These are phyloP conservation scores for Stenodema calcarata DNA, from an alignment of 2,888 invertebrate species.

Conservation along the genomic window DNA sequence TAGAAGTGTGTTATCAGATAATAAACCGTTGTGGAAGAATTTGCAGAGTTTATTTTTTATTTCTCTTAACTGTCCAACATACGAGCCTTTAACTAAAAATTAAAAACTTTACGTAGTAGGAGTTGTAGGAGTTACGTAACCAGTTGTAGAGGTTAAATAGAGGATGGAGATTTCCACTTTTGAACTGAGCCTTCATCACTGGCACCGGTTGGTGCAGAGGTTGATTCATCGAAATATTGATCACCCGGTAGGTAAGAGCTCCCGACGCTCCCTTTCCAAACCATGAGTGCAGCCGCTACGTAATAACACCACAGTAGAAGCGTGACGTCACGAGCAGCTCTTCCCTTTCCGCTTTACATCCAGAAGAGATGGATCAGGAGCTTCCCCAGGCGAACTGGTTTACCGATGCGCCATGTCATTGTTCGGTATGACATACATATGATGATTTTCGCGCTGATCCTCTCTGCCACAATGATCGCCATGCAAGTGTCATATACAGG, in stretches of 20 bases:
- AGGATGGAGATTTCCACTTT: background rate
- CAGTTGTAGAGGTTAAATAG: background rate
- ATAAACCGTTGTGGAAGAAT: too few relatives aligned
- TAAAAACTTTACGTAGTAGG: too few relatives aligned
- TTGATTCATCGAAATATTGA: conserved; percentile 8
- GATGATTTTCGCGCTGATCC: background rate
- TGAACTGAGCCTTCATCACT: background rate
- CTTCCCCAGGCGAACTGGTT: background rate
- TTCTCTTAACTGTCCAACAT: too few relatives aligned
- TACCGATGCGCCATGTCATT: background rate
- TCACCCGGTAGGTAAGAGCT: background rate
- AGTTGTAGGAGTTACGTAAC: background rate
- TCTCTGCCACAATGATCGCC: background rate
- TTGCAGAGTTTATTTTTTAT: too few relatives aligned
- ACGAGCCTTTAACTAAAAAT: too few relatives aligned
- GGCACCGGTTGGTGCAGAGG: conserved; percentile 3
- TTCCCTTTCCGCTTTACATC: background rate
- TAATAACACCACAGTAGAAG: background rate
- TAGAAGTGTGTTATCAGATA: too few relatives aligned
- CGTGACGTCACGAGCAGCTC: background rate
- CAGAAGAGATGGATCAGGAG: background rate
- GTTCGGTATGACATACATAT: background rate
- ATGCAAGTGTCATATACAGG: background rate
- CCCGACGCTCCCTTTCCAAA: background rate
- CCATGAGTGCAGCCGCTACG: background rate